Conservation (phyloP, 2,888 invertebrate genomes). For the Pyrochroa serraticornis region DNA sequence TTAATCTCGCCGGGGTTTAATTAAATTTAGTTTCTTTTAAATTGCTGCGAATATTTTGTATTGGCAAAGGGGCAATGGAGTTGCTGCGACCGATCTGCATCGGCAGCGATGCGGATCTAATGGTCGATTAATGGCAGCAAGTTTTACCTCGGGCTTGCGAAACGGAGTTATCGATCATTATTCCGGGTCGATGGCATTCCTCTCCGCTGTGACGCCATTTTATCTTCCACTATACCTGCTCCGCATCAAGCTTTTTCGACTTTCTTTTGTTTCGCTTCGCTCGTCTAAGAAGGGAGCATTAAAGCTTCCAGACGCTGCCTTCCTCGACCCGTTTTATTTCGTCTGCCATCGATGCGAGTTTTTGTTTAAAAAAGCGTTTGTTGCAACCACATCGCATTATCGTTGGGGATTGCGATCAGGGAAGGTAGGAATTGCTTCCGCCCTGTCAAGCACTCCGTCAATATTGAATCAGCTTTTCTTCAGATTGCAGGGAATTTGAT, state of each 20-base stretch:
- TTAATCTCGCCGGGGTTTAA: slow-evolving; percentile 29
- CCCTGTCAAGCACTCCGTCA: too few relatives aligned
- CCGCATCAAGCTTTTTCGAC: slow-evolving; percentile 1
- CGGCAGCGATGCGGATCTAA: slow-evolving; percentile 32
- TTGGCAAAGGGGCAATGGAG: slow-evolving; percentile 20
- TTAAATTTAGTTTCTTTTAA: slow-evolving; percentile 31
- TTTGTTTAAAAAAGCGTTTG: too few relatives aligned
- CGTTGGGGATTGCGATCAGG: too few relatives aligned
- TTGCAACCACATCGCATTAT: too few relatives aligned
- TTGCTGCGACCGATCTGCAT: slow-evolving; percentile 23
- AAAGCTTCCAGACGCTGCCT: too few relatives aligned
- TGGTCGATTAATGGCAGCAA: slow-evolving; percentile 32
- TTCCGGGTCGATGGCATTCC: slow-evolving; percentile 20
- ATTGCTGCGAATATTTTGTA: slow-evolving; percentile 29
- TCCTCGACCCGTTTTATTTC: too few relatives aligned
- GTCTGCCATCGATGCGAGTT: too few relatives aligned
- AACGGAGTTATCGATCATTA: slow-evolving; percentile 30
- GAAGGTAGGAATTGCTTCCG: too few relatives aligned
- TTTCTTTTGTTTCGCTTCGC: neutral
- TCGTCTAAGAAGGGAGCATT: too few relatives aligned
- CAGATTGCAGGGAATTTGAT: too few relatives aligned
- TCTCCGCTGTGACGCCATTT: slow-evolving; percentile 19
- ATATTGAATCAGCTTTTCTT: too few relatives aligned
- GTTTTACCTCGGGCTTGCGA: slow-evolving; percentile 19
- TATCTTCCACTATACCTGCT: slow-evolving; percentile 5